Evolutionary conservation across 2,797 vertebrate species (phyloP), one percentile per base, ranked within the genome.

Genomic region (Rhabdomys pumilio): DNA sequence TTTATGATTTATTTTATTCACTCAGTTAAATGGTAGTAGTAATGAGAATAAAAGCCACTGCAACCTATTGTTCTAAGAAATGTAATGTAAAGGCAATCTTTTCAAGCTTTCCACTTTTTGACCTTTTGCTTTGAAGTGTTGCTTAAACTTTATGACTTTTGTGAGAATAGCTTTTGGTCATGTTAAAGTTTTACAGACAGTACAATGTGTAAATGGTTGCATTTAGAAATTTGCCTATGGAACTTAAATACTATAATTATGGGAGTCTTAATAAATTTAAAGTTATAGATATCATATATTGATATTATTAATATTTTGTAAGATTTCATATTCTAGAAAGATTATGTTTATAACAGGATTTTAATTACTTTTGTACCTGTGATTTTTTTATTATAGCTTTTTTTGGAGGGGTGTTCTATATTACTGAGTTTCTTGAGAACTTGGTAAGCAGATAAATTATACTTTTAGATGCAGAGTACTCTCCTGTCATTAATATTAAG

Each of bases 81-180:
- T 96, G 67, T 81, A 31, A 96, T 95, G 90, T 97, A 93, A 97
- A 94, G 41, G 55, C 50, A n/a, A 55, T 95, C 50, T 81, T 96
- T 92, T 57, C 9, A 10, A 92, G 4, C 3, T 95, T 95, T 95
- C 84, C 41, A 84, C 44, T 87, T 84, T 10, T 87, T 91, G 50
- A 0, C 57, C 41, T 91, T 69, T 53, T 76, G 19, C 44, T 73
- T 77, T 87, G 57, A 82, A 90, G 29, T 79, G 19, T 67, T 47
- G 50, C 50, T 94, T 96, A 85, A 90, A 61, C 55, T 55, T 88
- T 91, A 47, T 80, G 50, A 86, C 55, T 73, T 13, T 86, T 89
- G 75, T 65, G 83, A 9, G 91, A 83, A 59, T 55, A 29, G 29
- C 34, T 82, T 96, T 95, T 65, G 38, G 20, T 96, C 22, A 22